These are phyloP conservation scores for Trichopoda pennipes DNA, from an alignment of 2,888 invertebrate species.

Conservation along the genomic window DNA sequence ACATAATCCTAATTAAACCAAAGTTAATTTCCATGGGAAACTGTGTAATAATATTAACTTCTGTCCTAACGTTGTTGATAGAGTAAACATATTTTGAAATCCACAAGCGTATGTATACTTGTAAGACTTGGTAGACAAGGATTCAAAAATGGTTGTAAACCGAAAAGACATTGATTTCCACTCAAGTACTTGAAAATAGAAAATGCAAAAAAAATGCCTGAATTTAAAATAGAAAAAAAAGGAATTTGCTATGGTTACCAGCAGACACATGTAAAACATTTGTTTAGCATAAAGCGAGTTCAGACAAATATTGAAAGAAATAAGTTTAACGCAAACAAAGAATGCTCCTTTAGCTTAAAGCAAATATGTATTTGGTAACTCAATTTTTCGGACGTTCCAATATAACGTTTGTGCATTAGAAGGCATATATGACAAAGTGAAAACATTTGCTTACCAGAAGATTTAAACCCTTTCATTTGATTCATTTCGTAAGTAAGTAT, in stretches of 20 bases:
- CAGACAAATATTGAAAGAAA: no score
- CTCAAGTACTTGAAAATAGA: conserved; percentile 23
- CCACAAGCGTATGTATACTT: background rate
- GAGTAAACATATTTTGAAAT: no score
- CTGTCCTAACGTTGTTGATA: background rate
- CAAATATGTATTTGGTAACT: no score
- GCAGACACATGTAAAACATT: conserved; percentile 30
- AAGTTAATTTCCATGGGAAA: background rate
- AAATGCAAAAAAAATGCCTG: background rate
- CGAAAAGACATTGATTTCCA: conserved; percentile 26
- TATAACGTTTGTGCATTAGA: no score
- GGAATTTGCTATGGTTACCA: conserved; percentile 19
- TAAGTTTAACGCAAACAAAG: no score
- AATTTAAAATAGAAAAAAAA: background rate
- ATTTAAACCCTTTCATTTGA: no score
- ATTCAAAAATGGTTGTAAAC: conserved; percentile 18
- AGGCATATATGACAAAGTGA: no score
- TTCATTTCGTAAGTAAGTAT: no score
- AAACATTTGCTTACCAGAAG: no score
- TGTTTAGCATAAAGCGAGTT: background rate
- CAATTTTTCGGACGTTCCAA: no score
- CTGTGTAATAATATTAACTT: conserved; percentile 16
- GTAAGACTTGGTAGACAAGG: background rate
- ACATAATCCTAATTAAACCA: no score
- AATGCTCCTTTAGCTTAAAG: no score